phyloP scores from a whole-genome alignment of 2,888 invertebrate genomes.

The Hylaea fasciaria region DNA sequence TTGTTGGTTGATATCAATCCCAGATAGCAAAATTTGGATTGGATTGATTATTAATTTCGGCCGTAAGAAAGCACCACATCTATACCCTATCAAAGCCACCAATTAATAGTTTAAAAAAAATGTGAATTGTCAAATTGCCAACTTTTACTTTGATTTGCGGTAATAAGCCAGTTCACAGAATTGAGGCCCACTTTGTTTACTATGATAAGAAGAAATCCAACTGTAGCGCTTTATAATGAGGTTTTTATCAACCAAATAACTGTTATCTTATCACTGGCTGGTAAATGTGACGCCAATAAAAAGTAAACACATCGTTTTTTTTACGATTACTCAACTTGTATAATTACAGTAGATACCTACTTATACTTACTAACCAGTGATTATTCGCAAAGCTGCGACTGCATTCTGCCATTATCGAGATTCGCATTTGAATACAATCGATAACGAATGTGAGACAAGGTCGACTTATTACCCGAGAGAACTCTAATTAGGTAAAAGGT shows the following conservation, averaged over 20 bases:
- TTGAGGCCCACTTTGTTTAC: not conserved
- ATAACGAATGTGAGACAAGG: conserved; percentile 68
- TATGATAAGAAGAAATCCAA: conserved; percentile 5
- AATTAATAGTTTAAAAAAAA: too few species aligned
- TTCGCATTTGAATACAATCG: conserved; percentile 62
- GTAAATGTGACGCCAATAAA: conserved; percentile 12
- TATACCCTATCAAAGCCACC: too few species aligned
- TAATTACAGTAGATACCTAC: too few species aligned
- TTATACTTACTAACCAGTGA: too few species aligned
- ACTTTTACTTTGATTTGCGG: too few species aligned
- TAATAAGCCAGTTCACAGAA: too few species aligned
- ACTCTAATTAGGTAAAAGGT: conserved; percentile 69
- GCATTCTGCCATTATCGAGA: conserved; percentile 40
- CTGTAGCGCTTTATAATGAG: conserved; percentile 19
- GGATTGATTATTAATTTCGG: too few species aligned
- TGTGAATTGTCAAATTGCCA: too few species aligned
- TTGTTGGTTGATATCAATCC: too few species aligned
- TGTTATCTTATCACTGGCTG: conserved; percentile 27
- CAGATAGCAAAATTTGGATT: too few species aligned
- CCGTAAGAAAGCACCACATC: too few species aligned
- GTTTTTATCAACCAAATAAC: conserved; percentile 20
- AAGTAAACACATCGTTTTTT: conserved; percentile 18
- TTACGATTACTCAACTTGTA: too few species aligned
- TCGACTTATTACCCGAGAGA: conserved; percentile 58
- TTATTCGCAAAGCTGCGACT: conserved; percentile 12